Evolutionary conservation across 2,888 invertebrate genomes (phyloP), one percentile per base, ranked within the genome.

Genomic region (Hofmannophila pseudospretella): DNA sequence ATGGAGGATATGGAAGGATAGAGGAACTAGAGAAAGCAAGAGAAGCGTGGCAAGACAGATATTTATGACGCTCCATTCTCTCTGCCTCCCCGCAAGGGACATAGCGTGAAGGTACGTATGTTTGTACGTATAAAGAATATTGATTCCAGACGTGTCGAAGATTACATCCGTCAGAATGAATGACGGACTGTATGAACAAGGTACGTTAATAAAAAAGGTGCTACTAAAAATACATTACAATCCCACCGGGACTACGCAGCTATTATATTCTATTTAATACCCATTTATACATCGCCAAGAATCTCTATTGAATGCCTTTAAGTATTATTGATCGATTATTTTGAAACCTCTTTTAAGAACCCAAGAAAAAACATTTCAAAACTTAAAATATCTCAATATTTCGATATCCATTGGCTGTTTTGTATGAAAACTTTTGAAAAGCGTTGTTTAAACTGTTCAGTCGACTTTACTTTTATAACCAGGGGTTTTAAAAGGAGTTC

Each of bases 201-300:
- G 23, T 7, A 7, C 8, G 23, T 8, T 23, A 8, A 2, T 23
- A 4, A 19, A 19, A 19, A 19, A 19, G 4, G 4, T 19, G 19
- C 19, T 3, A 4, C 19, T 8, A 20, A 23, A 23, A 23, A 23
- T n/a, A 23, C n/a, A 2, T 3, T 5, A 23, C n/a, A 23, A 3
- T n/a, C 23, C n/a, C n/a, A 23, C 8, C n/a, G 23, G n/a, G 1
- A 23, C 1, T n/a, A n/a, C 23, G 23, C 23, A 23, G 8, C 51
- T 38, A 58, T 61, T 58, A 54, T 51, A 52, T 41, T 47, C 14
- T 39, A 59, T 64, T 60, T 47, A 51, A 56, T 58, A 55, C 54
- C 60, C 58, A 65, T 68, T 65, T 53, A 61, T 55, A 67, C 52
- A 54, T 59, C 42, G 35, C 35, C 34, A 36, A 38, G 36, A 23